Base-by-base conservation (phyloP, 2,797 vertebrate genomes). In the Furcifer pardalis region DNA sequence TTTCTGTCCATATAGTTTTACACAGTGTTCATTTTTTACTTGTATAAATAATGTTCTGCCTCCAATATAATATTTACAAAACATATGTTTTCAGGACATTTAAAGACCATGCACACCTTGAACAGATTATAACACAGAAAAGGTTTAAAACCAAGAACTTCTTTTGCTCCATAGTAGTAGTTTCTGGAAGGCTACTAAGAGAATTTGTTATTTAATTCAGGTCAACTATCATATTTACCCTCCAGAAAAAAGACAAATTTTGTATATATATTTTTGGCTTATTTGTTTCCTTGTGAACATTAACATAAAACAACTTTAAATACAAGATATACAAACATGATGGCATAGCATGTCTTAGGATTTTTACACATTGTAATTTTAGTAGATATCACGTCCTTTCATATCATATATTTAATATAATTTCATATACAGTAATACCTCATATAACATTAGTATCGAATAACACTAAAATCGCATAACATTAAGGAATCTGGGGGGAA, bases 181-280 rank as follows among this genome's bases (percentile, higher is more conserved):
- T 32, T 2, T 63, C 84, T 84, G 86, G 83, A 78, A 30, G 19
- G 76, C n/a, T 84, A 89, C 72, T 0, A 84, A 37, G 83, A 71
- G 0, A 5, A 23, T 2, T 35, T n/a, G n/a, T 63, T 30, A n/a
- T 59, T 77, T 84, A 32, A 77, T 84, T 84, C n/a, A 69, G 49
- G 40, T n/a, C 56, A 83, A 37, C 25, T 49, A 30, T 30, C 44
- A 46, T 23, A 37, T 30, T 75, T 10, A 75, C 9, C 21, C 10
- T 63, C 74, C 5, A 13, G 42, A 37, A 65, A 63, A 44, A 27
- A 5, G 25, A 52, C 42, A 65, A 32, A 49, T 44, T 65, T 63
- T 19, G 23, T 42, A 52, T 56, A 5, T 56, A 5, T n/a, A n/a
- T n/a, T n/a, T n/a, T n/a, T n/a, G n/a, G n/a, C n/a, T n/a, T 21